Conservation (phyloP, 2,113 vertebrate genomes). For the Sinocyclocheilus maitianheensis region DNA sequence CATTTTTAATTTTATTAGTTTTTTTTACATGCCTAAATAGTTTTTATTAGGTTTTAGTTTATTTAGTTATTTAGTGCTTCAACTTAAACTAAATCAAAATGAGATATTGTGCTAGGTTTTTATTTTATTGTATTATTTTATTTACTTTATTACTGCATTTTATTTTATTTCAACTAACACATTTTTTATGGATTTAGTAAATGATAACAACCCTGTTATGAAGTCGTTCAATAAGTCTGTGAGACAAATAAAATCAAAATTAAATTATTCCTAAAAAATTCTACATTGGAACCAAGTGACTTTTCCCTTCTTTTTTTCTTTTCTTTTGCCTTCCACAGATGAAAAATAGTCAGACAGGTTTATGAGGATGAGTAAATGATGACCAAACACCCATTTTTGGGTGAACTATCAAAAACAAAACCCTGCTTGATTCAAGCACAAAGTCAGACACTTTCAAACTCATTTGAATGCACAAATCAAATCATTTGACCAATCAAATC, state of each 20-base stretch:
- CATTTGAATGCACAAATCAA: constrained; percentile 18
- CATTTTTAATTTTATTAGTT: too few relatives aligned
- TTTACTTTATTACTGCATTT: neutral
- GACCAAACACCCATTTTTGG: too few relatives aligned
- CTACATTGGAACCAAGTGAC: neutral
- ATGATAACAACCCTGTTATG: neutral
- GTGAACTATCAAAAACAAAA: neutral
- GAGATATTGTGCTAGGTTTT: too few relatives aligned
- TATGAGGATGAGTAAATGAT: neutral
- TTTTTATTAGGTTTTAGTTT: too few relatives aligned
- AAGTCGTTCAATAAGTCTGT: too few relatives aligned
- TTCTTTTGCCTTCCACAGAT: neutral
- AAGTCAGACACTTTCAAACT: neutral
- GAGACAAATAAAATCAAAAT: too few relatives aligned
- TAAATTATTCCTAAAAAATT: too few relatives aligned
- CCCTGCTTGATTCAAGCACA: neutral
- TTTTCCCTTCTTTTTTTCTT: neutral
- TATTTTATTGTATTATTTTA: neutral
- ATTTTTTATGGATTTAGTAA: neutral
- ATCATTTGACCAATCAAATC: constrained; percentile 15
- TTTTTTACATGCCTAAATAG: too few relatives aligned
- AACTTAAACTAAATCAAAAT: too few relatives aligned
- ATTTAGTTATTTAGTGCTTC: too few relatives aligned
- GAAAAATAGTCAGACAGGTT: neutral
- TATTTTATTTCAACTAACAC: neutral